A percentile compares a stretch with the other conserved stretches of the same genome.
These are phyloP conservation scores for Holacanthella duospinosa DNA, from an alignment of 2,888 invertebrate genomes.

Conservation along the genomic window DNA sequence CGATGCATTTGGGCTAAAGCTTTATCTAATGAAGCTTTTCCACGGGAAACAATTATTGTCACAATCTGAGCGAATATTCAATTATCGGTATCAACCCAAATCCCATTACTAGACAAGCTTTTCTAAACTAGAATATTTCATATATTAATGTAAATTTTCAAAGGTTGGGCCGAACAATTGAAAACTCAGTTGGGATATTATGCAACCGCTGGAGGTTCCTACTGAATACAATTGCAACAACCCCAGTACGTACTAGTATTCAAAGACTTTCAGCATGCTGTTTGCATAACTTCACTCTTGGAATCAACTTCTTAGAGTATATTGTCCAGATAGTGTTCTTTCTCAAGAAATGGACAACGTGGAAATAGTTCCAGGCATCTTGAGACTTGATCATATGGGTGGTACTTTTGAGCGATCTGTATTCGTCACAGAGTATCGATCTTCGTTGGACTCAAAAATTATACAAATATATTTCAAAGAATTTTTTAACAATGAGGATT, in stretches of 20 bases:
- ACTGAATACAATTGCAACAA: neutral
- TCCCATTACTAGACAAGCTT: no score
- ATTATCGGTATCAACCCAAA: no score
- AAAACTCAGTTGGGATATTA: conserved; percentile 6
- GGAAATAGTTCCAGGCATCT: neutral
- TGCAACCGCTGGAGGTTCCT: neutral
- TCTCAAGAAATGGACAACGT: neutral
- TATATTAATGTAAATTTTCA: no score
- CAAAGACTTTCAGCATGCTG: neutral
- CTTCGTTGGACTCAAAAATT: neutral
- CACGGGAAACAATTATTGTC: no score
- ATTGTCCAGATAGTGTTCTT: neutral
- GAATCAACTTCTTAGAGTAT: no score
- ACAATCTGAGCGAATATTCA: no score
- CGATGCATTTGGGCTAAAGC: conserved; percentile 4
- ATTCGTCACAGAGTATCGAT: neutral
- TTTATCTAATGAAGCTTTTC: conserved; percentile 5
- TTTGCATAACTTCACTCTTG: neutral
- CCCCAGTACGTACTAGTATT: neutral
- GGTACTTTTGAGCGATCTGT: neutral
- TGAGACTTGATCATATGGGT: neutral
- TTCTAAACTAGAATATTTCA: no score
- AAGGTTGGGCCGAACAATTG: neutral
- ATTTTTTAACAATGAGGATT: neutral
- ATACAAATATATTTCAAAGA: neutral